These are phyloP conservation scores for Synchiropus splendidus DNA, from an alignment of 2,113 vertebrate species.

Conservation along the genomic window DNA sequence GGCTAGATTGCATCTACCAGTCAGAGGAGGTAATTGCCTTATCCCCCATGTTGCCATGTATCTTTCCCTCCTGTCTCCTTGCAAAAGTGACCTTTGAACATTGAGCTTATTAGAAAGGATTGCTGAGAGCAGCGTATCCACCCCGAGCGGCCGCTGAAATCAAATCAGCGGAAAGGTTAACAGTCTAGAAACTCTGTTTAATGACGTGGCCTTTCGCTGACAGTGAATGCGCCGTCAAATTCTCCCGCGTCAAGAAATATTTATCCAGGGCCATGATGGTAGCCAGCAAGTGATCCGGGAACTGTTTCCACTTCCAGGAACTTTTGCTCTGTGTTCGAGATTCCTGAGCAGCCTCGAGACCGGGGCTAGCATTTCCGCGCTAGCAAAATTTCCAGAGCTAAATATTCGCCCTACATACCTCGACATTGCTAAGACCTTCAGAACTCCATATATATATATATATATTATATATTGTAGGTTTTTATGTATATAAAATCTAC, in stretches of 20 bases:
- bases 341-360: too few species aligned
- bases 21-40: slow-evolving; percentile 42
- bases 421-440: too few species aligned
- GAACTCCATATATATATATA: too few species aligned
- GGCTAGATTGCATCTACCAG: slow-evolving; percentile 30
- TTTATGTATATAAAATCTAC: too few species aligned
- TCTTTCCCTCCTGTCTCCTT: slow-evolving; percentile 35
- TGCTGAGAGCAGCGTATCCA: slow-evolving; percentile 28
- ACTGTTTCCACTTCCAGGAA: too few species aligned
- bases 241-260: slow-evolving; percentile 19
- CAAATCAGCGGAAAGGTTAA: slow-evolving; percentile 45
- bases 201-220: slow-evolving; percentile 36
- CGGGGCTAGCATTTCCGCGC: too few species aligned
- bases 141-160: slow-evolving; percentile 34
- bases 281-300: too few species aligned
- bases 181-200: slow-evolving; percentile 34
- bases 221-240: background rate
- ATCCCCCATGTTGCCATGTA: slow-evolving; percentile 33
- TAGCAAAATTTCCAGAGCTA: too few species aligned
- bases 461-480: too few species aligned
- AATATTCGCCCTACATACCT: too few species aligned
- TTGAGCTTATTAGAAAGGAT: slow-evolving; percentile 51
- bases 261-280: background rate
- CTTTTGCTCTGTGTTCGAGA: too few species aligned
- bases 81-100: slow-evolving; percentile 57